Percentiles rank a stretch among this genome's conserved stretches.
These are phyloP conservation scores for Agrilus cyanescens DNA, from an alignment of 2,888 invertebrate species.

Conservation along the genomic window DNA sequence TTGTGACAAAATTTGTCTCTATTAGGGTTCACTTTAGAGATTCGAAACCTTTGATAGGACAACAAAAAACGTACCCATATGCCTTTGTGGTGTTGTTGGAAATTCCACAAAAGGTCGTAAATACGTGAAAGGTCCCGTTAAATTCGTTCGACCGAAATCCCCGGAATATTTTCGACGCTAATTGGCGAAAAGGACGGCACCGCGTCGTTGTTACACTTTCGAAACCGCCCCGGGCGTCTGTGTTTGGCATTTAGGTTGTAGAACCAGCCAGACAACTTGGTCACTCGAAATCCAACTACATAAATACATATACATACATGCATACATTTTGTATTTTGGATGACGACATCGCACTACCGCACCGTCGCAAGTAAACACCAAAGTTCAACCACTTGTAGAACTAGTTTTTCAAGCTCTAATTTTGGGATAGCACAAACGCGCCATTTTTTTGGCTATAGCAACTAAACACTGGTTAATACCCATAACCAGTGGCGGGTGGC, in stretches of 20 bases:
- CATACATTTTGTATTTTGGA: neutral
- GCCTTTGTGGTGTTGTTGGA: neutral
- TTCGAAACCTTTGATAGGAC: neutral
- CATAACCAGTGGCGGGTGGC: no score
- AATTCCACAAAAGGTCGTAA: no score
- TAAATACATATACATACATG: constrained; percentile 8
- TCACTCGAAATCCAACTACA: constrained; percentile 16
- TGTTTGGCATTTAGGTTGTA: constrained; percentile 12
- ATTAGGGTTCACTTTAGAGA: no score
- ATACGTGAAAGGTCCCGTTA: no score
- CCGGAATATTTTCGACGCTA: no score
- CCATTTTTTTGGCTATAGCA: no score
- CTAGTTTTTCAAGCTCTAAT: neutral
- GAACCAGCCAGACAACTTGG: constrained; percentile 17
- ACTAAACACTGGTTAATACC: no score
- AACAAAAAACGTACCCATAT: neutral
- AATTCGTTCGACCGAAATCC: no score
- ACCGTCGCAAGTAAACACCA: constrained; percentile 9
- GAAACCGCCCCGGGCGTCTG: constrained; percentile 13
- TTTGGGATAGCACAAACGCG: no score
- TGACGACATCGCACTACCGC: neutral
- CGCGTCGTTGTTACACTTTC: constrained; percentile 18
- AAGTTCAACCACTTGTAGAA: constrained; percentile 12
- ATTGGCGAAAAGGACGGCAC: neutral
- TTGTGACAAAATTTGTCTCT: no score